A percentile compares a stretch with the other conserved stretches of the same genome.
Evolutionary conservation across 2,797 vertebrate genomes (phyloP).

Genomic region (Lacerta agilis): DNA sequence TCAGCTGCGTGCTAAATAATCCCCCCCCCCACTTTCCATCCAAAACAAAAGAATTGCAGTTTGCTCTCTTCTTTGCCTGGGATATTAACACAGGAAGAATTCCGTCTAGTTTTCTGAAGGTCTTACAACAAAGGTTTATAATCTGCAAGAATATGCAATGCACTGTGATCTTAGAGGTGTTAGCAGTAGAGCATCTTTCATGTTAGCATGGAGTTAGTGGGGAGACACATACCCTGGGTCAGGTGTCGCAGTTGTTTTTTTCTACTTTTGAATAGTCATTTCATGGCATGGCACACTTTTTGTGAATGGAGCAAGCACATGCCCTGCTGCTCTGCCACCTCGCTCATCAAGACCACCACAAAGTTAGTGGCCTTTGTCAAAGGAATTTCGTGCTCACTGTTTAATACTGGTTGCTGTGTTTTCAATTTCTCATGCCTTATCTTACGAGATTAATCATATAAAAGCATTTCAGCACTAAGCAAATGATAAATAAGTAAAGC

Average conservation of each 20-base stretch:
- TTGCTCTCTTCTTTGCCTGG: not conserved
- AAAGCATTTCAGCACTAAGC: not conserved
- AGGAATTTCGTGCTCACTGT: constrained; percentile 10
- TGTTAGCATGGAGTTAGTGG: not conserved
- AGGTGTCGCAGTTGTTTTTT: not conserved
- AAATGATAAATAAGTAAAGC: not conserved
- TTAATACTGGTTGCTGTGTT: constrained; percentile 5
- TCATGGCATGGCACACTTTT: not conserved
- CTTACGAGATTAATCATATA: not conserved
- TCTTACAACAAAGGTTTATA: not conserved
- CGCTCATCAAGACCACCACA: not conserved
- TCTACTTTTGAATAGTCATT: not conserved
- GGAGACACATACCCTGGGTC: not conserved
- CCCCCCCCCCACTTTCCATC: not conserved
- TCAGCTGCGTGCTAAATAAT: not conserved
- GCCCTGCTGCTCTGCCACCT: not conserved
- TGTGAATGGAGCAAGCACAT: not conserved
- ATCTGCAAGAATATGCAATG: not conserved
- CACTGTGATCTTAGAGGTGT: not conserved
- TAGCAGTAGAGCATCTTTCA: not conserved
- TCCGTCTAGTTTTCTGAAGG: not conserved
- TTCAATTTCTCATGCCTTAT: not conserved
- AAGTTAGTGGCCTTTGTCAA: constrained; percentile 31
- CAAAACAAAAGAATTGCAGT: not conserved
- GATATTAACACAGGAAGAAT: not conserved